These are phyloP conservation scores for Gallinago stenura DNA, from an alignment of 2,797 vertebrate species.

Conservation along the genomic window DNA sequence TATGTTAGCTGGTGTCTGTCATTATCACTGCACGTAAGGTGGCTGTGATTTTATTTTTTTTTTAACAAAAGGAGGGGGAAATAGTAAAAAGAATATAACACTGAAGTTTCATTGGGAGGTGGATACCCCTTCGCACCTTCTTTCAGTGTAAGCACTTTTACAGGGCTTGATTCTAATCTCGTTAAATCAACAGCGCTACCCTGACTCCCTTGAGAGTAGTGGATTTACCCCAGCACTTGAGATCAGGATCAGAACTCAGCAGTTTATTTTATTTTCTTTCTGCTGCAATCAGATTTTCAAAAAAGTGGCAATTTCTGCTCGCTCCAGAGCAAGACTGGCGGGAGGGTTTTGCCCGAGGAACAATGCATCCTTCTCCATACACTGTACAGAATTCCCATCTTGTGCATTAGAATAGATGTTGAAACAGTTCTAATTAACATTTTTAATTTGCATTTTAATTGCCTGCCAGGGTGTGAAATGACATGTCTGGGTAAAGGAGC, in stretches of 20 bases:
- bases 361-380: background rate
- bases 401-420: slow-evolving; percentile 58
- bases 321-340: background rate
- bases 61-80: background rate
- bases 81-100: background rate
- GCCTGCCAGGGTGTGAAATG: slow-evolving; percentile 63
- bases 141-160: background rate
- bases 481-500: slow-evolving; percentile 35
- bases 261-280: background rate
- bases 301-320: background rate
- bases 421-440: slow-evolving; percentile 75
- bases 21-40: background rate
- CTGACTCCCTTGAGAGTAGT: background rate
- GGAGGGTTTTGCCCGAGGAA: slow-evolving; percentile 53
- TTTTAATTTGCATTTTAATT: slow-evolving; percentile 81
- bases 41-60: background rate
- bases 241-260: background rate
- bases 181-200: background rate
- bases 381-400: slow-evolving; percentile 50
- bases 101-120: background rate
- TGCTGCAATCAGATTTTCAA: background rate
- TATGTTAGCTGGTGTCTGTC: background rate
- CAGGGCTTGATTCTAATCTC: background rate
- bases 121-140: background rate
- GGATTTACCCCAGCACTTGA: background rate